Evolutionary conservation across 35 echinoderm and acorn worm genomes (phyloP).

Genomic region (Ophiothrix spiculata): DNA sequence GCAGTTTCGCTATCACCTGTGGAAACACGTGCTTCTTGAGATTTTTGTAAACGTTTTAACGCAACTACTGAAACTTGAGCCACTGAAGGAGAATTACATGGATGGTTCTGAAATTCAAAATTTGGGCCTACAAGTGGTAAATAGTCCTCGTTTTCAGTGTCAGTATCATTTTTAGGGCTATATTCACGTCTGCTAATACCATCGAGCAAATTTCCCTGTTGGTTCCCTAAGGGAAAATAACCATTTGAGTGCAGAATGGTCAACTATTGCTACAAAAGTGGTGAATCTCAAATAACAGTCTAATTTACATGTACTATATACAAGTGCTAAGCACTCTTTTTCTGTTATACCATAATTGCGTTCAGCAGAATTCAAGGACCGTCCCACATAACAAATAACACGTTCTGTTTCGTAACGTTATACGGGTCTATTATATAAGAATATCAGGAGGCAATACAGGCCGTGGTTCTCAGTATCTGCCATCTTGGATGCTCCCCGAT

Average conservation of each 20-base stretch:
- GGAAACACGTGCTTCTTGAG: no score
- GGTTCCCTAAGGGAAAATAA: conserved; percentile 48
- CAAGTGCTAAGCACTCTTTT: conserved; percentile 37
- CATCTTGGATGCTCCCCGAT: no score
- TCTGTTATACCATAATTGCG: conserved; percentile 36
- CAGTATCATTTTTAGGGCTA: conserved; percentile 21
- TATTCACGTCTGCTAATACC: conserved; percentile 21
- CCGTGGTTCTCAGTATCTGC: no score
- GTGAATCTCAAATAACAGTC: conserved; percentile 39
- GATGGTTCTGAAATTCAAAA: conserved; percentile 11
- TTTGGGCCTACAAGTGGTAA: conserved; percentile 18
- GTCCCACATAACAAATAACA: conserved; percentile 67
- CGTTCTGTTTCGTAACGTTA: no score
- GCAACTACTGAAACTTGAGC: no score
- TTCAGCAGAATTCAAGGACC: conserved; percentile 32
- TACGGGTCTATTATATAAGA: no score
- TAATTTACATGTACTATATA: conserved; percentile 3
- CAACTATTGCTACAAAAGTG: conserved; percentile 34
- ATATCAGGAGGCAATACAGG: no score
- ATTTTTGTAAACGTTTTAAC: no score
- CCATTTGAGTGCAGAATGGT: conserved; percentile 60
- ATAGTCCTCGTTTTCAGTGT: conserved; percentile 35
- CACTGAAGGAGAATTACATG: no score
- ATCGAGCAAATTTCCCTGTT: conserved; percentile 55
- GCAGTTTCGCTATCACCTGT: no score